phyloP scores from a whole-genome alignment of 1,140 invertebrate genomes.

The Carposina sasakii region DNA sequence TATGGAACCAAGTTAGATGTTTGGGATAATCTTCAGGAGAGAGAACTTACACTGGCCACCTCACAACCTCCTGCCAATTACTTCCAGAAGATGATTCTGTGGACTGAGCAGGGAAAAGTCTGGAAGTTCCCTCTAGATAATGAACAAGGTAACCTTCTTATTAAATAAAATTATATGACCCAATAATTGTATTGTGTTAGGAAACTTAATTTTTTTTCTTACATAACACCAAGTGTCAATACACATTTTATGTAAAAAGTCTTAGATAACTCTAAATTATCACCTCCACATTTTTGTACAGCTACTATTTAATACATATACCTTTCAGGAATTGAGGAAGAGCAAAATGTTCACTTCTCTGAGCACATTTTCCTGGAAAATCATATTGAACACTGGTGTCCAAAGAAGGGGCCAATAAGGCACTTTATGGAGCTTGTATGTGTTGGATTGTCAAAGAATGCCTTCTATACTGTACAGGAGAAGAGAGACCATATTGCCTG shows the following conservation, averaged over 20 bases:
- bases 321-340: slow-evolving; percentile 82
- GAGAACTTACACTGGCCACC: slow-evolving; percentile 77
- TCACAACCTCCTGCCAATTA: slow-evolving; percentile 87
- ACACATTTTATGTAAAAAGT: too few relatives aligned
- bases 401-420: slow-evolving; percentile 88
- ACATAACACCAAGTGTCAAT: too few relatives aligned
- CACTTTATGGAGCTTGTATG: slow-evolving; percentile 98
- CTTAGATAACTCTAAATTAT: background rate
- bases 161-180: too few relatives aligned
- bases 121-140: slow-evolving; percentile 99
- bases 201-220: too few relatives aligned
- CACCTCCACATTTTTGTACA: too few relatives aligned
- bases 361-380: slow-evolving; percentile 95
- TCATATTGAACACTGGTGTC: slow-evolving; percentile 91
- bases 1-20: slow-evolving; percentile 73
- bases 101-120: slow-evolving; percentile 95
- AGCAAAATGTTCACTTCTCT: slow-evolving; percentile 86
- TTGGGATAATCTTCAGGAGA: slow-evolving; percentile 79
- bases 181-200: too few relatives aligned
- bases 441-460: slow-evolving; percentile 95
- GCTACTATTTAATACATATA: too few relatives aligned
- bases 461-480: slow-evolving; percentile 89
- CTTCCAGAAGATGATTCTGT: slow-evolving; percentile 94
- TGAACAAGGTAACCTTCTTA: slow-evolving; percentile 93
- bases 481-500: slow-evolving; percentile 94